These are phyloP conservation scores for Limnephilus rhombicus DNA, from an alignment of 2,888 invertebrate genomes.

Conservation along the genomic window DNA sequence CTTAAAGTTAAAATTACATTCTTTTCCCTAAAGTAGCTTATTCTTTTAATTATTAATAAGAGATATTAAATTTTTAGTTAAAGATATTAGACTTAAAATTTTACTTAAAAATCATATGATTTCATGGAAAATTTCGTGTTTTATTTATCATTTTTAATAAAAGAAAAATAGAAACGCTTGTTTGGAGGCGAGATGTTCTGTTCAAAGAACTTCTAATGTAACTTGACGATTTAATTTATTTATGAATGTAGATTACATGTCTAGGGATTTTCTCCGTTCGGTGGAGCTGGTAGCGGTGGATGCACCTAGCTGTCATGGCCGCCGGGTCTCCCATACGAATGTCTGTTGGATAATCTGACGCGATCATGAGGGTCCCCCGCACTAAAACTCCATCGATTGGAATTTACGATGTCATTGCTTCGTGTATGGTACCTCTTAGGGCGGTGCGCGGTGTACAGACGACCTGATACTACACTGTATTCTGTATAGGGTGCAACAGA, in stretches of 20 bases:
- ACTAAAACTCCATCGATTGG: constrained; percentile 42
- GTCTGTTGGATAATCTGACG: constrained; percentile 20
- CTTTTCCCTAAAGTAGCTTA: constrained; percentile 91
- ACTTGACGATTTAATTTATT: too few species aligned
- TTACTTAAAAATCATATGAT: too few species aligned
- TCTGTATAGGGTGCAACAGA: background rate
- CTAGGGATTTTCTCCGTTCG: background rate
- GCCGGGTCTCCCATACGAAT: constrained; percentile 17
- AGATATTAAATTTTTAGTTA: constrained; percentile 70
- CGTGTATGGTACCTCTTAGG: constrained; percentile 27
- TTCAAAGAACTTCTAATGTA: too few species aligned
- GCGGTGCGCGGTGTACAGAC: background rate
- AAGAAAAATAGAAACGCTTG: too few species aligned
- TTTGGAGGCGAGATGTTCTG: too few species aligned
- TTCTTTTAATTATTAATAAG: constrained; percentile 80
- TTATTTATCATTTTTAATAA: too few species aligned
- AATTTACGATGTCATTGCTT: constrained; percentile 46
- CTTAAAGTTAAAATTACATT: constrained; percentile 88
- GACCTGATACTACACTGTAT: background rate
- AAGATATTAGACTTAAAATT: constrained; percentile 57
- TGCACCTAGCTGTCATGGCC: background rate
- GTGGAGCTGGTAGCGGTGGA: background rate
- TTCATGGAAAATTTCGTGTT: too few species aligned
- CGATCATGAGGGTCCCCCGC: constrained; percentile 22
- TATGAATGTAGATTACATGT: too few species aligned